Evolutionary conservation across 2,797 vertebrate genomes (phyloP).

Genomic region (Melanotaenia boesemani): DNA sequence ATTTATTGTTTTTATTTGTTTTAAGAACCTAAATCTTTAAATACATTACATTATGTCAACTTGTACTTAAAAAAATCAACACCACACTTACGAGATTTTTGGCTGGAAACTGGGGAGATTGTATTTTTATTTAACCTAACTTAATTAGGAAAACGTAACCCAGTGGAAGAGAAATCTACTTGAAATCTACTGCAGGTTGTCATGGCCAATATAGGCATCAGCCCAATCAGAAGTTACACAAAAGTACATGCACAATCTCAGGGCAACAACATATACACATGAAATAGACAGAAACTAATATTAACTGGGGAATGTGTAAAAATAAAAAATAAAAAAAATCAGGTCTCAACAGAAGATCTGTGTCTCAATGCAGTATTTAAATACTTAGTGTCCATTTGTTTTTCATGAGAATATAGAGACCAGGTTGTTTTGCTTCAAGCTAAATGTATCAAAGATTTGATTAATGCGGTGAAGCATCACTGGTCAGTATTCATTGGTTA

Average conservation of each 20-base stretch:
- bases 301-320: background rate
- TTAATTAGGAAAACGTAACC: too few species aligned
- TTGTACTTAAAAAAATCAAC: background rate
- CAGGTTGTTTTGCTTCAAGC: conserved; percentile 25
- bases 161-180: too few species aligned
- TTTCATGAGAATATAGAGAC: conserved; percentile 16
- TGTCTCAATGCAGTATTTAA: conserved; percentile 8
- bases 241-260: background rate
- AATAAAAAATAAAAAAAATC: background rate
- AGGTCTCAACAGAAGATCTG: background rate
- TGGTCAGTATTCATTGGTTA: conserved; percentile 61
- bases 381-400: conserved; percentile 3
- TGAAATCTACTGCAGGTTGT: background rate
- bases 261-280: background rate
- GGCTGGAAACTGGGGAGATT: background rate
- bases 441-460: conserved; percentile 53
- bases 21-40: background rate
- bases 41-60: background rate
- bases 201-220: background rate
- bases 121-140: background rate
- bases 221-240: background rate
- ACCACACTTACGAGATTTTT: background rate
- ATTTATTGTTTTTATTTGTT: background rate
- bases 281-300: background rate
- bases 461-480: conserved; percentile 47